Percentiles rank a stretch among this genome's conserved stretches.
These are phyloP conservation scores for Scaptomyza graminum DNA, from an alignment of 1,140 invertebrate species.

Conservation along the genomic window DNA sequence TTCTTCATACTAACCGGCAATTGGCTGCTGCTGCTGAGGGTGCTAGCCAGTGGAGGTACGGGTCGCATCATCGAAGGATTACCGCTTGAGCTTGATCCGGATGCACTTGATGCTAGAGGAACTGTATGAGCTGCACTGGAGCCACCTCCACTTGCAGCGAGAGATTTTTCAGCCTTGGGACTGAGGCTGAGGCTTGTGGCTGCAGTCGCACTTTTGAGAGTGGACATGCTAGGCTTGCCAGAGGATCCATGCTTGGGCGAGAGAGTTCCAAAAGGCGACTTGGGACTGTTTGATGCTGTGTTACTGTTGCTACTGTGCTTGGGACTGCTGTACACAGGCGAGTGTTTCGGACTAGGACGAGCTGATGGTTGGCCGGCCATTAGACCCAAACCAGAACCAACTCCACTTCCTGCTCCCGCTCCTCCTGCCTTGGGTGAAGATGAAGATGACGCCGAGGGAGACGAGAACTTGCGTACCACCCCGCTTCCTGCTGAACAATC, in stretches of 20 bases:
- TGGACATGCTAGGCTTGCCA: slow-evolving; percentile 94
- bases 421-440: slow-evolving; percentile 86
- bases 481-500: slow-evolving; percentile 73
- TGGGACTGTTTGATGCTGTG: slow-evolving; percentile 85
- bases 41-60: slow-evolving; percentile 56
- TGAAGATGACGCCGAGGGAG: slow-evolving; percentile 75
- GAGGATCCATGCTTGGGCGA: slow-evolving; percentile 90
- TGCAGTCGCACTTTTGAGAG: slow-evolving; percentile 89
- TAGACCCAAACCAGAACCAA: slow-evolving; percentile 33
- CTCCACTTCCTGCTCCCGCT: slow-evolving; percentile 9
- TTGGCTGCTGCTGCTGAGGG: slow-evolving; percentile 17
- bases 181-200: slow-evolving; percentile 66
- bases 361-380: slow-evolving; percentile 84
- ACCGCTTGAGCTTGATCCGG: slow-evolving; percentile 5
- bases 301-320: slow-evolving; percentile 85
- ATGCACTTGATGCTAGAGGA: slow-evolving; percentile 1
- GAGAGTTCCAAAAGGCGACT: slow-evolving; percentile 86
- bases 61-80: slow-evolving; percentile 53
- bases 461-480: slow-evolving; percentile 72
- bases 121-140: slow-evolving; percentile 13
- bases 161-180: slow-evolving; percentile 83
- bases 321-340: slow-evolving; percentile 90
- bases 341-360: slow-evolving; percentile 90
- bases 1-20: slow-evolving; percentile 32
- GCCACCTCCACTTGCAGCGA: slow-evolving; percentile 24